phyloP scores from a whole-genome alignment of 2,797 vertebrate genomes.

The Lemur catta region DNA sequence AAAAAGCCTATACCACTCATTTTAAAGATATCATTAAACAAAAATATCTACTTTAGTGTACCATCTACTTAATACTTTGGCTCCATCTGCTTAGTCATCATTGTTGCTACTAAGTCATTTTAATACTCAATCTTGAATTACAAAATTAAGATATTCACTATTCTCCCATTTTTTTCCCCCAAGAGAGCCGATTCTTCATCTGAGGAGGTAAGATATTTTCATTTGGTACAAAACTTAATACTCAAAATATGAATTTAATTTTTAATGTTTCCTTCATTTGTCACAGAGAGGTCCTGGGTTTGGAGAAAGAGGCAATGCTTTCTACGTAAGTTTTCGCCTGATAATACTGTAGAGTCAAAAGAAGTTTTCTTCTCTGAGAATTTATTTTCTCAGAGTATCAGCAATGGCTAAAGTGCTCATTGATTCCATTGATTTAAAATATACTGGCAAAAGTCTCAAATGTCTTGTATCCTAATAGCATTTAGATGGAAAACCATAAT shows the following conservation, averaged over 20 bases:
- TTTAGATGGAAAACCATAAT: not conserved
- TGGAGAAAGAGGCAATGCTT: rapidly evolving
- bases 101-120: too few species aligned
- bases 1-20: too few species aligned
- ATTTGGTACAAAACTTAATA: not conserved
- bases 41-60: too few species aligned
- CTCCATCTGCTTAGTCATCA: too few species aligned
- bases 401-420: not conserved
- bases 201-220: conserved; percentile 30
- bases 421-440: not conserved
- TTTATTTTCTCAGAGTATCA: not conserved
- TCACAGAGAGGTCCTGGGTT: rapidly evolving
- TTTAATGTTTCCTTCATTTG: not conserved
- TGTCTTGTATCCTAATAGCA: not conserved
- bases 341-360: not conserved
- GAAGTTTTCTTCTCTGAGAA: not conserved
- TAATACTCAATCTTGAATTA: too few species aligned
- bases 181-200: not conserved
- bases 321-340: not conserved
- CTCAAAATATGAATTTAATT: not conserved
- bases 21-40: too few species aligned
- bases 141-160: too few species aligned
- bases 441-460: not conserved
- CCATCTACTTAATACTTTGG: too few species aligned
- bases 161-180: too few species aligned